phyloP scores from a whole-genome alignment of 64 coral and sea anemone species.

The Hydrozoanthus tunicans region DNA sequence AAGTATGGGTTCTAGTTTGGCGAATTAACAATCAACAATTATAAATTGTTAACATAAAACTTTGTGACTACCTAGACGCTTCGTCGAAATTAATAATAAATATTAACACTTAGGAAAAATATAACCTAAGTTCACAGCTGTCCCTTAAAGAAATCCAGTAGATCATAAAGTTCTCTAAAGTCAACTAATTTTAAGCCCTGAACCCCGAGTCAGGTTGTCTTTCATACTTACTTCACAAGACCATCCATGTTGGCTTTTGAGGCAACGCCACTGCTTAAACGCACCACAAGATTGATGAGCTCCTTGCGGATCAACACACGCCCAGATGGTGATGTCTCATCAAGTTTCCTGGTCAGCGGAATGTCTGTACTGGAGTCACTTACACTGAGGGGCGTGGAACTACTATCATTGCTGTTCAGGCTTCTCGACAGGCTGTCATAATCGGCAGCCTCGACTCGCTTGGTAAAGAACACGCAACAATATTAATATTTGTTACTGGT shows the following conservation, averaged over 20 bases:
- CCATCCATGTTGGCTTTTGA: conserved; percentile 90
- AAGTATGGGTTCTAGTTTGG: no score
- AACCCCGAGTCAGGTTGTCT: background rate
- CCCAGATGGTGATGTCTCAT: conserved; percentile 67
- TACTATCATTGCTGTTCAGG: conserved; percentile 16
- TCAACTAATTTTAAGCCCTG: no score
- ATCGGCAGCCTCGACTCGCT: conserved; percentile 36
- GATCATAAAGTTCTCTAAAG: no score
- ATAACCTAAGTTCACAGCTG: no score
- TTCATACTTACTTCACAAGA: conserved; percentile 70
- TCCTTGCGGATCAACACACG: conserved; percentile 68
- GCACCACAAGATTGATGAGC: conserved; percentile 78
- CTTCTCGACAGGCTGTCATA: conserved; percentile 42
- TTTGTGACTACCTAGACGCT: no score
- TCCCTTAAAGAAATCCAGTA: no score
- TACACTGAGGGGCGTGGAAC: conserved; percentile 28
- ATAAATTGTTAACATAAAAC: no score
- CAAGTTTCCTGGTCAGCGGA: conserved; percentile 60
- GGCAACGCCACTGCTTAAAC: conserved; percentile 89
- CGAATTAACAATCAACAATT: no score
- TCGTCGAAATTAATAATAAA: no score
- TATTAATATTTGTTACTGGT: background rate
- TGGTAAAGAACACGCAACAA: background rate
- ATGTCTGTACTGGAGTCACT: conserved; percentile 48
- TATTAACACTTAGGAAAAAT: no score